Base-by-base conservation (phyloP, 2,888 invertebrate species). In the Zygogramma bicolorata region DNA sequence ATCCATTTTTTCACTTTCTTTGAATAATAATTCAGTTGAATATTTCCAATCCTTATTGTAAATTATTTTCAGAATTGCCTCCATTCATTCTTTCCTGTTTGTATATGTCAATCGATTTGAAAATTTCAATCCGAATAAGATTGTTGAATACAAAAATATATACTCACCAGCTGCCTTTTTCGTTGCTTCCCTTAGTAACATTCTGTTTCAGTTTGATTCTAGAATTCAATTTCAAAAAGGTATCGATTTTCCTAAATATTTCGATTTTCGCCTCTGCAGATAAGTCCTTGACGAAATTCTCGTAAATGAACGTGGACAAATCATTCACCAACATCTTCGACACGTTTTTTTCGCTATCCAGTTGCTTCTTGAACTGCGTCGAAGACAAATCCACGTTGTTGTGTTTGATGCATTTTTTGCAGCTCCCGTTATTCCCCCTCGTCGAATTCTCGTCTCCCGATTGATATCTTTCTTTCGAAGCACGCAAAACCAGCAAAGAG, bases 231-330 rank as follows among this genome's bases (percentile, higher is more conserved):
- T 15, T 63, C 53, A 69, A 18, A 53, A 69, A 58, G 2, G 25
- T 29, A 31, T 69, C 69, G 15, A 69, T 42, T 40, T 58, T 69
- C 20, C 31, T 58, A 27, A 69, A 58, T 15, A 69, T 25, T 58
- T 69, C 69, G 3, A 58, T 15, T 38, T 63, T 69, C 13, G 69
- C 42, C 15, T 60, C 57, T 13, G 18, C 7, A 4, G 71, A 66
- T 8, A 68, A 18, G 13, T 65, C 65, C 13, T 60, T 46, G 3
- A 69, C 31, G 27, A 77, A 65, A 67, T 72, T 70, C 20, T 77
- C 71, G 65, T 74, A 75, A 2, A 77, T 61, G 42, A 74, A 67
- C 20, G 63, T 71, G 1, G 75, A 67, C n/a, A 77, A 73, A 61
- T 71, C 68, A 57, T 68, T 72, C 8, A 77, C 46, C 31, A 75